Evolutionary conservation across 2,797 vertebrate species (phyloP).

Genomic region (Macrochelys suwanniensis): DNA sequence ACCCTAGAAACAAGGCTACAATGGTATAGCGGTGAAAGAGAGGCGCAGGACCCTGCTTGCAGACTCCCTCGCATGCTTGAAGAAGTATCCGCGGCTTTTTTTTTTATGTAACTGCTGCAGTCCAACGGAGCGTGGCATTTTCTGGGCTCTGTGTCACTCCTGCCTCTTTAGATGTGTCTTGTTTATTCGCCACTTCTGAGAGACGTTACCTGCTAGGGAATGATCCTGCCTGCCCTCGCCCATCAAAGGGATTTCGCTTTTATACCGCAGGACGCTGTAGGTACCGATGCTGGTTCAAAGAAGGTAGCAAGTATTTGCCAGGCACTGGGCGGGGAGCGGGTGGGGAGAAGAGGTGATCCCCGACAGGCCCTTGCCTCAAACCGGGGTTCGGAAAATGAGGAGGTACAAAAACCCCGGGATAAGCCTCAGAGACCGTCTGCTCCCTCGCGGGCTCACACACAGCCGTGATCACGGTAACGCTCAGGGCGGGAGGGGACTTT

Average conservation of each 20-base stretch:
- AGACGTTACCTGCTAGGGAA: neutral
- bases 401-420: neutral
- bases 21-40: neutral
- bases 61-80: neutral
- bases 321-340: fast-evolving
- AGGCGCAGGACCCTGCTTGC: neutral
- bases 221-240: neutral
- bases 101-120: neutral
- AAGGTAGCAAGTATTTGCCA: neutral
- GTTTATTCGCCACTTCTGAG: neutral
- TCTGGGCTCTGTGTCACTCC: neutral
- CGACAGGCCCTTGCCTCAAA: fast-evolving
- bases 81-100: neutral
- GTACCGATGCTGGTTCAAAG: too few relatives aligned
- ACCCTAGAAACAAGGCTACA: neutral
- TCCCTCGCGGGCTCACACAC: neutral
- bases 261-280: neutral
- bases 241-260: neutral
- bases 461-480: neutral
- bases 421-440: neutral
- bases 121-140: neutral
- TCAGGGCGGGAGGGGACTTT: neutral
- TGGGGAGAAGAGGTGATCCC: neutral
- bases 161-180: neutral
- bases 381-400: neutral